These are phyloP conservation scores for Euglossa dilemma DNA, from an alignment of 1,140 invertebrate species.

Conservation along the genomic window DNA sequence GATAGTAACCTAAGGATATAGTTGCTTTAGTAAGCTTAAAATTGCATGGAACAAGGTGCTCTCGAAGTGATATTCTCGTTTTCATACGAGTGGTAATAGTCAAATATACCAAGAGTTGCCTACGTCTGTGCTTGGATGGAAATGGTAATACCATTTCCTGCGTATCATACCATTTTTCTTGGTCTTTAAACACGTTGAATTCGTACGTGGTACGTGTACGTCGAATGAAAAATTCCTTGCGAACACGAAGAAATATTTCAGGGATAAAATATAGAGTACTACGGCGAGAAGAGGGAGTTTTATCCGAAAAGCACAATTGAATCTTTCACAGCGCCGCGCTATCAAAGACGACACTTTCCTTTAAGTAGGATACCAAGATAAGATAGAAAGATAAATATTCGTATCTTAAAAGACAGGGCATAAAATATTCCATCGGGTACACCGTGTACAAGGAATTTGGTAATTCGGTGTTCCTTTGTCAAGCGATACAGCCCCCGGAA, in stretches of 20 bases:
- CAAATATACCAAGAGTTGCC: no score
- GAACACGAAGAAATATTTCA: neutral
- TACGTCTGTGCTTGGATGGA: no score
- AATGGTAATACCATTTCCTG: slow-evolving; percentile 5
- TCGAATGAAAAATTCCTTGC: neutral
- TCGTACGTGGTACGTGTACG: neutral
- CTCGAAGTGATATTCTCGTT: neutral
- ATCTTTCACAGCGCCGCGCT: no score
- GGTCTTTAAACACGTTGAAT: neutral
- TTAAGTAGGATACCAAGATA: neutral
- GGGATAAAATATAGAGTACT: neutral
- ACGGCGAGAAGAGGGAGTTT: neutral
- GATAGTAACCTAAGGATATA: no score
- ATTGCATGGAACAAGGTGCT: neutral
- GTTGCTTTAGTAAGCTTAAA: neutral
- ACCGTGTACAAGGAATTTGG: neutral
- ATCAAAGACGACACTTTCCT: no score
- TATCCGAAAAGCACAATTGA: no score
- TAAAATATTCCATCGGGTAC: neutral
- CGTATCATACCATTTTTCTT: neutral
- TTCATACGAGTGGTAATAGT: no score
- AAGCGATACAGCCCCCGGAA: neutral
- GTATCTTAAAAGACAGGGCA: neutral
- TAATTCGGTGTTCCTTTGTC: neutral
- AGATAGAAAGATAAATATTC: neutral